phyloP scores from a whole-genome alignment of 2,888 invertebrate species.

The Aproaerema taeniolella region DNA sequence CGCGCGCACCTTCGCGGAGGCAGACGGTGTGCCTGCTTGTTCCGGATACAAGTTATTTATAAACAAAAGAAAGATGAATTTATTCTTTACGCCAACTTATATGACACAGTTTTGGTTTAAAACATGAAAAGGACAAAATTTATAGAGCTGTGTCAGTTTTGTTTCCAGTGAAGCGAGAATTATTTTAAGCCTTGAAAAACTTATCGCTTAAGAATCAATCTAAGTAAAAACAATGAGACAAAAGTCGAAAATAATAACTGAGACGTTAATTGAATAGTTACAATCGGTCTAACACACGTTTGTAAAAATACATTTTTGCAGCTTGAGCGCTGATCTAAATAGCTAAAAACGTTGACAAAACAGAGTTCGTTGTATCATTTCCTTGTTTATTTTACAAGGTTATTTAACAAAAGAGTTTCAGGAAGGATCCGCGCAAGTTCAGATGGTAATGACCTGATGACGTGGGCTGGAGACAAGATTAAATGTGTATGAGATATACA shows the following conservation, averaged over 20 bases:
- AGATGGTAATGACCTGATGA: conserved; percentile 11
- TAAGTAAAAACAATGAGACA: too few species aligned
- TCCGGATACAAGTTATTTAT: conserved; percentile 73
- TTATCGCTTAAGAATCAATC: too few species aligned
- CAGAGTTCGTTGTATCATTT: too few species aligned
- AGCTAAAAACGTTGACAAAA: too few species aligned
- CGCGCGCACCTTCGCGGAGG: conserved; percentile 60
- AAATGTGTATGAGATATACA: too few species aligned
- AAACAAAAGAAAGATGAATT: conserved; percentile 67
- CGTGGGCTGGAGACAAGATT: too few species aligned
- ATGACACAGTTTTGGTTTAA: conserved; percentile 63
- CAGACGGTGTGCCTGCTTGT: conserved; percentile 70
- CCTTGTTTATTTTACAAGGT: too few species aligned
- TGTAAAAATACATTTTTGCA: neutral
- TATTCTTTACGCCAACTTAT: conserved; percentile 56
- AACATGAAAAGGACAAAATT: conserved; percentile 37
- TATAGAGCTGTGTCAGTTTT: conserved; percentile 25
- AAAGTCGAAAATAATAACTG: too few species aligned
- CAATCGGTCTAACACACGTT: too few species aligned
- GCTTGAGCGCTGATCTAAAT: too few species aligned
- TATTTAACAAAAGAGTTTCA: conserved; percentile 6
- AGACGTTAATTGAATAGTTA: too few species aligned
- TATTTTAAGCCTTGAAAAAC: too few species aligned
- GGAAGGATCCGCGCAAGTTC: conserved; percentile 7
- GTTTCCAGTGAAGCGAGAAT: conserved; percentile 12